Evolutionary conservation across 2,888 invertebrate genomes (phyloP), one percentile per base, ranked within the genome.

Genomic region (Torymus texanus): DNA sequence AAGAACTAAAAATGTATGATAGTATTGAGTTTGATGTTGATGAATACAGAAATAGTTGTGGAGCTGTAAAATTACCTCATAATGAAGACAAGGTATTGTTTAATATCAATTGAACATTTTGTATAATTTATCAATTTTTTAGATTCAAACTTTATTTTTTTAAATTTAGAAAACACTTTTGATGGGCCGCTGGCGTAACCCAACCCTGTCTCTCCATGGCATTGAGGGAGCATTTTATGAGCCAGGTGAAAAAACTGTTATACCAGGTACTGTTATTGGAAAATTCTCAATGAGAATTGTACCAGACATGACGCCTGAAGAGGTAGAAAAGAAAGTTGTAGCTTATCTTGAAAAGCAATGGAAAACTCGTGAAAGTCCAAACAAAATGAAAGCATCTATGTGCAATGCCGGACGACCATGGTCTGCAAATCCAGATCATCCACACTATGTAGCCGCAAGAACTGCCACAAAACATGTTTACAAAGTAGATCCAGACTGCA

Each of bases 261-360:
- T 97, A 86, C 97, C 97, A 0, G 93, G 95, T 65, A 96, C 97
- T 91, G 98, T 99, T 0, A 95, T 94, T 86, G 99, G 98, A 24
- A 99, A 99, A 91, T 99, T 99, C 91, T 98, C 98, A 0, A 95
- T 99, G 83, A 94, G 99, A 74, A 94, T 98, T 84, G 99, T 99
- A n/a, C 99, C 99, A 0, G 92, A 98, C 89, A 98, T 98, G 92
- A 93, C 94, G 73, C 97, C 98, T 0, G 93, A 94, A 3, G 94
- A 95, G 85, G 94, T 98, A n/a, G 95, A 95, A 84, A 92, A 95
- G 85, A 93, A 94, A 81, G 98, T 98, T 11, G 92, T 93, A 58
- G 92, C 94, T 71, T 94, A 97, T 89, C 86, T 99, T 71, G 93
- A 96, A 81, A 93, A 94, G 80, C 87, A 94, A 90, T 98, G 97